Evolutionary conservation across 2,888 invertebrate genomes (phyloP).

Genomic region (Vannuccia rotundouncinata): DNA sequence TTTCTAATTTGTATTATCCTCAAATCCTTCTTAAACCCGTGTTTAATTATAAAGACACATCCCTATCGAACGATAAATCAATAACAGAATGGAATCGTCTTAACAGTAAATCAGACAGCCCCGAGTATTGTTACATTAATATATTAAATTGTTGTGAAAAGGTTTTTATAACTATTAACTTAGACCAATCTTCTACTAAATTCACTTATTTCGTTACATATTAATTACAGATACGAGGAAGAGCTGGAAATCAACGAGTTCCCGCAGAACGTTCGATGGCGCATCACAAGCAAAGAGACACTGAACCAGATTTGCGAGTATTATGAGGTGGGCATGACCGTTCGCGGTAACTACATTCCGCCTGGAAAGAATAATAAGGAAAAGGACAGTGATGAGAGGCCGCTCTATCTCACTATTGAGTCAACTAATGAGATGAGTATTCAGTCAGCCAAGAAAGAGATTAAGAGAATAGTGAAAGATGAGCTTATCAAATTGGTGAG

Average conservation of each 20-base stretch:
- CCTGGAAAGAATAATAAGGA: conserved; percentile 72
- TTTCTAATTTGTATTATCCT: too few species aligned
- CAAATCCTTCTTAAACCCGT: too few species aligned
- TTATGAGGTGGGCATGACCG: conserved; percentile 96
- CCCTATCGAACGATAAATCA: too few species aligned
- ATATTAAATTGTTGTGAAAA: too few species aligned
- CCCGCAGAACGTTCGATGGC: conserved; percentile 95
- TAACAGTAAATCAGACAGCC: too few species aligned
- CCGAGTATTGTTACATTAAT: too few species aligned
- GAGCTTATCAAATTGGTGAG: conserved; percentile 65
- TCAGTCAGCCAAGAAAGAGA: conserved; percentile 64
- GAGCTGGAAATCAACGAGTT: conserved; percentile 99
- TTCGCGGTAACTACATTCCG: conserved; percentile 86
- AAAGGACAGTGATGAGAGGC: conserved; percentile 68
- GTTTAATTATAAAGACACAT: too few species aligned
- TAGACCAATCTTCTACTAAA: too few species aligned
- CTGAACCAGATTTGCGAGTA: conserved; percentile 95
- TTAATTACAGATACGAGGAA: conserved; percentile 77
- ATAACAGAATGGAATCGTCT: too few species aligned
- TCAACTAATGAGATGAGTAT: conserved; percentile 85
- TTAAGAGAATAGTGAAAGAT: conserved; percentile 92
- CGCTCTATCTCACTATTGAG: conserved; percentile 94
- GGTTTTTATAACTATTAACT: too few species aligned
- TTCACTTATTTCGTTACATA: too few species aligned
- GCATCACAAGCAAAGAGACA: conserved; percentile 95